Evolutionary conservation across 1,140 invertebrate species (phyloP).

Genomic region (Neotoxoptera formosana): DNA sequence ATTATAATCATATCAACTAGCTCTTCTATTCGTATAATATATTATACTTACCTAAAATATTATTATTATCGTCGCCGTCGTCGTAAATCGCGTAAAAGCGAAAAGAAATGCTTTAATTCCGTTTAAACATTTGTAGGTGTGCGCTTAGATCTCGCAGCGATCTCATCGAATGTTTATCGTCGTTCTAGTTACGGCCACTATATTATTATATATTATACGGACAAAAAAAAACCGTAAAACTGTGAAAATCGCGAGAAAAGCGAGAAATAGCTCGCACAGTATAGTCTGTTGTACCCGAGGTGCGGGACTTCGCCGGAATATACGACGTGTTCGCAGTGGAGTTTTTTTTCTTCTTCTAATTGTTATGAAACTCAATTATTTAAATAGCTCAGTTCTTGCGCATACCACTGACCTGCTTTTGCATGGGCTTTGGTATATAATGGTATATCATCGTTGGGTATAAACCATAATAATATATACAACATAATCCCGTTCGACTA

Average conservation of each 20-base stretch:
- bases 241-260: background rate
- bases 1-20: background rate
- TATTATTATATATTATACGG: no score
- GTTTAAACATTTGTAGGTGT: background rate
- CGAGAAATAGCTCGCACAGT: no score
- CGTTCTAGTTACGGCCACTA: background rate
- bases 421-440: no score
- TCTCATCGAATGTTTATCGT: background rate
- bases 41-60: background rate
- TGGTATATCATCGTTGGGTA: background rate
- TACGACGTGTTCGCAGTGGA: no score
- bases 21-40: constrained; percentile 8
- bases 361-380: background rate
- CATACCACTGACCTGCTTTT: background rate
- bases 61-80: background rate
- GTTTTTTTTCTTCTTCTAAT: no score
- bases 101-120: background rate
- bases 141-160: background rate
- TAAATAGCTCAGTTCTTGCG: background rate
- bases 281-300: no score
- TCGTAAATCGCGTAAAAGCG: background rate
- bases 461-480: background rate
- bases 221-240: background rate
- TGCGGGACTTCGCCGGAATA: background rate
- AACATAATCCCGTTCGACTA: background rate